Conservation (phyloP, 92 coral and sea anemone species). For the Heteractis magnifica region DNA sequence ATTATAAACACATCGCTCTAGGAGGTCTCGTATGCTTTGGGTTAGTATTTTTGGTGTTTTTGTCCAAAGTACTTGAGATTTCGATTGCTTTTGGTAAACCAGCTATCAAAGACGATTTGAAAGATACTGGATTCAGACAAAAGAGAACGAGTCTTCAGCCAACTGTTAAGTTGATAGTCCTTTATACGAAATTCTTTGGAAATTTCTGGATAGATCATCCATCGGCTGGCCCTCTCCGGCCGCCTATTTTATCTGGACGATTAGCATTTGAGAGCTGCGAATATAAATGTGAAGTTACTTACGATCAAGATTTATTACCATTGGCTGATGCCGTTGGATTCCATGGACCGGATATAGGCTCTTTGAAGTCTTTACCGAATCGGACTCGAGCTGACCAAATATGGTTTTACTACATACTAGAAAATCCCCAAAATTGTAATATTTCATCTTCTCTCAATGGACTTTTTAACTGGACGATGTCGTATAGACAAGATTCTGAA, state of each 20-base stretch:
- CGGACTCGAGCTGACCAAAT: slow-evolving; percentile 56
- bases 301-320: slow-evolving; percentile 37
- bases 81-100: background rate
- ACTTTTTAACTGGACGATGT: slow-evolving; percentile 83
- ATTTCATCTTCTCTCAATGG: slow-evolving; percentile 29
- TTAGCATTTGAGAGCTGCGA: slow-evolving; percentile 59
- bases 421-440: slow-evolving; percentile 49
- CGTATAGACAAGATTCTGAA: slow-evolving; percentile 70
- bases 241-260: slow-evolving; percentile 53
- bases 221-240: slow-evolving; percentile 33
- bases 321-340: slow-evolving; percentile 81
- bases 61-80: background rate
- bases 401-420: slow-evolving; percentile 80
- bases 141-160: slow-evolving; percentile 16
- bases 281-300: slow-evolving; percentile 61
- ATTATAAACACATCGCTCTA: background rate
- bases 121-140: background rate
- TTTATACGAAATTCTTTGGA: slow-evolving; percentile 66
- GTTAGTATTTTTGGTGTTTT: background rate
- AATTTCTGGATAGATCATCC: slow-evolving; percentile 57
- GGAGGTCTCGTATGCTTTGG: background rate
- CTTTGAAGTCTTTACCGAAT: background rate
- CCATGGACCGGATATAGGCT: slow-evolving; percentile 61
- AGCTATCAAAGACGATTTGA: background rate
- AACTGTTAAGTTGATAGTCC: slow-evolving; percentile 46